A percentile compares a stretch with the other conserved stretches of the same genome.
Evolutionary conservation across 1,140 invertebrate genomes (phyloP).

Genomic region (Cydia amplana): DNA sequence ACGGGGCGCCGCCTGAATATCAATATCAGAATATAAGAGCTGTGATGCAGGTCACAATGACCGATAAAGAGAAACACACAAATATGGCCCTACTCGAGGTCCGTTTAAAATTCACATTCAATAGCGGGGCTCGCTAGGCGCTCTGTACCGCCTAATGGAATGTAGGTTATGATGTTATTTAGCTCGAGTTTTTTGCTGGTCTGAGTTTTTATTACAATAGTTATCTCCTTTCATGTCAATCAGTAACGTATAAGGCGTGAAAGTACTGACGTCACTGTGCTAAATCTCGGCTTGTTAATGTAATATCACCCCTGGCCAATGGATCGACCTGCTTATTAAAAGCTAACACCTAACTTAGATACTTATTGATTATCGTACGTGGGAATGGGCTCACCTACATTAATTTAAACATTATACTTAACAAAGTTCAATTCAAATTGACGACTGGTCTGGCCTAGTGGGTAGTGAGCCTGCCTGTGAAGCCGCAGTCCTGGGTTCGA

Average conservation of each 20-base stretch:
- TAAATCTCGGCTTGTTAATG: conserved; percentile 60
- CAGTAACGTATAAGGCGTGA: conserved; percentile 71
- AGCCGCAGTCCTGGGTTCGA: too few relatives aligned
- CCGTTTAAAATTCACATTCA: conserved; percentile 75
- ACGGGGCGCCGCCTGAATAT: conserved; percentile 68
- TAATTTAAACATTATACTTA: conserved; percentile 33
- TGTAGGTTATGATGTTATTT: conserved; percentile 79
- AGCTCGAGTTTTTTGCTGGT: conserved; percentile 68
- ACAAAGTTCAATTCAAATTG: neutral
- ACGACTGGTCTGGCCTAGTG: too few relatives aligned
- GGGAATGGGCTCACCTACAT: conserved; percentile 46
- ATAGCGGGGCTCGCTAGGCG: conserved; percentile 50
- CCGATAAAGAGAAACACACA: conserved; percentile 74
- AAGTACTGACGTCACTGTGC: conserved; percentile 73
- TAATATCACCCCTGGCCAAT: conserved; percentile 50
- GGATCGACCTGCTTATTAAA: conserved; percentile 41
- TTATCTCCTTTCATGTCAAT: conserved; percentile 75
- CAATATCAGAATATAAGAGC: conserved; percentile 73
- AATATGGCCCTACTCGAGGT: conserved; percentile 68
- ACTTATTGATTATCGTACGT: conserved; percentile 37
- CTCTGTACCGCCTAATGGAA: conserved; percentile 63
- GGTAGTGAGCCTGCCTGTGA: too few relatives aligned
- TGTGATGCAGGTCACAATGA: conserved; percentile 66
- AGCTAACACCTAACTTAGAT: conserved; percentile 15
- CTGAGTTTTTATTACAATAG: conserved; percentile 73